Evolutionary conservation across 2,888 invertebrate genomes (phyloP).

Genomic region (Megalurothrips usitatus): DNA sequence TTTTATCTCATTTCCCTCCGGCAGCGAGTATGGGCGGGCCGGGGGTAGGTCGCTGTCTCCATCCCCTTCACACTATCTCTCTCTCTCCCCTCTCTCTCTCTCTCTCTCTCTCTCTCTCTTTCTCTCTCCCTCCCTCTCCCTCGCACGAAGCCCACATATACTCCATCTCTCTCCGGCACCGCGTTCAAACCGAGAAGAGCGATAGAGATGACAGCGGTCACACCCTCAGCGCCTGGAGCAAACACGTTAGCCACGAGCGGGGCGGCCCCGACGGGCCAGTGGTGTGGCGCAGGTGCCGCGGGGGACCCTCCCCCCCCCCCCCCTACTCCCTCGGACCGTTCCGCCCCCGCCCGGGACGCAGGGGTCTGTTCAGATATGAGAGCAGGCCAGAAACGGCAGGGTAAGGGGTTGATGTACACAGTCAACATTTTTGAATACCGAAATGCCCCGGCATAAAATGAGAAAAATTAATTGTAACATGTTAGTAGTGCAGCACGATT

Average conservation of each 20-base stretch:
- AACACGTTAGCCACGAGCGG: neutral
- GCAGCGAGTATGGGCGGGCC: neutral
- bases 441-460: no score
- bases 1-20: neutral
- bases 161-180: neutral
- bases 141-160: neutral
- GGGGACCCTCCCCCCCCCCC: no score
- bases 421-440: no score
- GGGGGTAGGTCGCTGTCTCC: neutral
- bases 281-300: no score
- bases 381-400: no score
- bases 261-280: neutral
- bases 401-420: no score
- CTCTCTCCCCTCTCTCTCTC: neutral
- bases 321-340: no score
- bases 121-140: neutral
- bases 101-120: no score
- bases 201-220: neutral
- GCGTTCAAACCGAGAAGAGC: neutral
- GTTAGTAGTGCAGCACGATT: no score
- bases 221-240: neutral
- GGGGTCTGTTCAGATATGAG: no score
- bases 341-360: no score
- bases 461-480: no score
- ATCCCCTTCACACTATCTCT: neutral